A percentile compares a stretch with the other conserved stretches of the same genome.
These are phyloP conservation scores for Solea solea DNA, from an alignment of 2,113 vertebrate genomes.

Conservation along the genomic window DNA sequence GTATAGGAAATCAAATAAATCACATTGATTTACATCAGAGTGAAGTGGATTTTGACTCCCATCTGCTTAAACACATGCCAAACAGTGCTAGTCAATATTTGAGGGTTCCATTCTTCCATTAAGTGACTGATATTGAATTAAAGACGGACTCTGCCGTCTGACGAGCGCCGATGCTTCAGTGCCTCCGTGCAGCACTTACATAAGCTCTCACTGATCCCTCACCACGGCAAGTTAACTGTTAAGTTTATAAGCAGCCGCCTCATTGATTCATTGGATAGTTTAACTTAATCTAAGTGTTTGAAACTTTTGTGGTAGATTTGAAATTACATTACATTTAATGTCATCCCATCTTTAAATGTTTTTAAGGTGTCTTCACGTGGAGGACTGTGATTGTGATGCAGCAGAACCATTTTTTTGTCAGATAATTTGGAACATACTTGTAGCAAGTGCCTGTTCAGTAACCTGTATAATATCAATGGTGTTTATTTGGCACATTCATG, in stretches of 20 bases:
- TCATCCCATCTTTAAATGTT: background rate
- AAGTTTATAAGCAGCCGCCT: conserved; percentile 26
- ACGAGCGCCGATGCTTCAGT: conserved; percentile 33
- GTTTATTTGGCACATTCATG: background rate
- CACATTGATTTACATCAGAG: background rate
- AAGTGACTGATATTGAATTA: conserved; percentile 43
- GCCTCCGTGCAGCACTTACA: conserved; percentile 21
- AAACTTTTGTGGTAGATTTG: conserved; percentile 6
- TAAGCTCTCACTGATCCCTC: conserved; percentile 18
- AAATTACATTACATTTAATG: conserved; percentile 5
- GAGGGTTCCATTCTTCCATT: conserved; percentile 12
- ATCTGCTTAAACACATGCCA: conserved; percentile 21
- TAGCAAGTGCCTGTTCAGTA: background rate
- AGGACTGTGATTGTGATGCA: background rate
- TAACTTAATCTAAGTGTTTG: conserved; percentile 45
- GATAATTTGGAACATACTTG: background rate
- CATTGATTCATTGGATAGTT: conserved; percentile 38
- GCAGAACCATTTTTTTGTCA: background rate
- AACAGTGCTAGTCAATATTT: conserved; percentile 20
- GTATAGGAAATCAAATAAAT: background rate
- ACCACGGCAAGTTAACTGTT: conserved; percentile 13
- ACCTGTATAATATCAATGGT: background rate
- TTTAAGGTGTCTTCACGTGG: background rate
- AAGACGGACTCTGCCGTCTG: conserved; percentile 17
- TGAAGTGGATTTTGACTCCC: conserved; percentile 1